Evolutionary conservation across 2,113 vertebrate species (phyloP), one percentile per base, ranked within the genome.

Genomic region (Catharus fuscescens): DNA sequence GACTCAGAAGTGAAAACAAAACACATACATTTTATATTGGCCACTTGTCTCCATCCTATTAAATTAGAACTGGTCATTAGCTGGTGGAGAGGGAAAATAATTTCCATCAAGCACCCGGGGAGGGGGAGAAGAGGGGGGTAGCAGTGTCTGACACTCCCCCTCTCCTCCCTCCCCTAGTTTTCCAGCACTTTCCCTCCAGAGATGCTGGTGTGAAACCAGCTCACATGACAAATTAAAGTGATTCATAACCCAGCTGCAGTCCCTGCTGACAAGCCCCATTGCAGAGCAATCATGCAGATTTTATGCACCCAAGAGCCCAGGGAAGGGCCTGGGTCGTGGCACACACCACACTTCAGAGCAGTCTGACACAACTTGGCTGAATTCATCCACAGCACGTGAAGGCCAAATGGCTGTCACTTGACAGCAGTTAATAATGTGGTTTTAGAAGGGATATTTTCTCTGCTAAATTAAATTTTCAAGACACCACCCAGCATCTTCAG

Each of bases 221-320:
- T 93, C 91, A 85, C 77, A 77, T 42, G 92, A 90, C 87, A 86
- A 85, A 85, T 78, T 59, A 72, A 82, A 80, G 73, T 95, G 96
- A 97, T 93, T 93, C 94, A 94, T 73, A 85, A 76, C 80, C 73
- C 95, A 96, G 91, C 89, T 93, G 95, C 81, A 82, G 78, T 18
- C 76, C 34, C 77, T 82, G 70, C 71, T 89, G 93, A 91, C 84
- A 81, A 91, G 72, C 87, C 72, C 70, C 90, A 70, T 28, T 48
- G 13, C 57, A 80, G 66, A 86, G 79, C 69, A 26, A 42, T 73
- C 70, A 15, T 50, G 79, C 84, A 86, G 84, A 64, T 88, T 91
- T 92, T 36, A 47, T 53, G 76, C 57, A 74, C 81, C 80, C 62
- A 2, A 18, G 57, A 32, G 34, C 50, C 72, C 59, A 25, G 74